Evolutionary conservation across 2,113 vertebrate genomes (phyloP).

Genomic region (human): DNA sequence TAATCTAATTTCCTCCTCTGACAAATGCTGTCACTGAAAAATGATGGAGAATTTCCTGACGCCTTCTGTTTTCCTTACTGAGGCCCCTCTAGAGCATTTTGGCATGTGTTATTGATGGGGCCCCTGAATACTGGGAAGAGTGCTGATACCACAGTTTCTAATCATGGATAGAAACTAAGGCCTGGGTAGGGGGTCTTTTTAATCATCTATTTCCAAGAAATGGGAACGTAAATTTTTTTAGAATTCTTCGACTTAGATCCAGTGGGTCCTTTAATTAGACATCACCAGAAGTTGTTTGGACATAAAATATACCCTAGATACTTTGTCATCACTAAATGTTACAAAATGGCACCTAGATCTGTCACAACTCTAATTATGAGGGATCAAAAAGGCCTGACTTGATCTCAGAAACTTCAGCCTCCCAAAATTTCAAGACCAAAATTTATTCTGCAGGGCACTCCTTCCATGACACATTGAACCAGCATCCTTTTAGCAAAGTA

Average conservation of each 20-base stretch:
- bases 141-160: neutral
- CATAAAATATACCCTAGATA: neutral
- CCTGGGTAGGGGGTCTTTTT: neutral
- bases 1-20: slow-evolving; percentile 35
- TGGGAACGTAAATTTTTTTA: neutral
- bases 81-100: neutral
- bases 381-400: neutral
- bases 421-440: slow-evolving; percentile 24
- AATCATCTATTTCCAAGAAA: neutral
- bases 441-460: neutral
- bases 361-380: neutral
- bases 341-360: neutral
- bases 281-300: neutral
- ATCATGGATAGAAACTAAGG: neutral
- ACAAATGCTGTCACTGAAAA: slow-evolving; percentile 19
- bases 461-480: neutral
- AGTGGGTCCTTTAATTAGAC: neutral
- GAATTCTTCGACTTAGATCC: neutral
- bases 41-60: neutral
- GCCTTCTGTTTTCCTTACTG: neutral
- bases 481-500: neutral
- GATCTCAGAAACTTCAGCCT: neutral
- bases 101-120: neutral
- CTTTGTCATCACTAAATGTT: neutral
- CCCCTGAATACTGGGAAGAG: neutral